Percentiles rank a stretch among this genome's conserved stretches.
Conservation (phyloP, 2,888 invertebrate genomes). For the Spilosoma lubricipeda region DNA sequence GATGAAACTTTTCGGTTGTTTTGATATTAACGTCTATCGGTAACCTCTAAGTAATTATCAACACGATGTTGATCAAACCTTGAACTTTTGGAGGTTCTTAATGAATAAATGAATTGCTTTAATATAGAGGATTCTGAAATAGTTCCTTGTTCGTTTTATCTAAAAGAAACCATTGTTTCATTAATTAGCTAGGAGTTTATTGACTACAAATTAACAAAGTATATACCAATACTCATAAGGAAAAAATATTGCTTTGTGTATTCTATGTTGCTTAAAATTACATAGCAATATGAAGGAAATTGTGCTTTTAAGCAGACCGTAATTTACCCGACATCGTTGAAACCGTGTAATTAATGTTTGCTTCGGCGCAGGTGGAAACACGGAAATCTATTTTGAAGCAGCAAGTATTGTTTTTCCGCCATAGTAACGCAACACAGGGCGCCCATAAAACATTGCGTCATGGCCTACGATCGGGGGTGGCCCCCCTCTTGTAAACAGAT, state of each 20-base stretch:
- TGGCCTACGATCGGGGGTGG: slow-evolving; percentile 68
- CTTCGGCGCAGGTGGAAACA: slow-evolving; percentile 69
- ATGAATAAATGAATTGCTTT: slow-evolving; percentile 25
- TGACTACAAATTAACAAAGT: slow-evolving; percentile 41
- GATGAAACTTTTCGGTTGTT: slow-evolving; percentile 26
- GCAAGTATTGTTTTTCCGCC: slow-evolving; percentile 81
- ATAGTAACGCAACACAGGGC: slow-evolving; percentile 77
- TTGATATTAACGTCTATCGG: slow-evolving; percentile 20
- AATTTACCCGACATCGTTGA: slow-evolving; percentile 52
- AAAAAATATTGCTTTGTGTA: slow-evolving; percentile 35
- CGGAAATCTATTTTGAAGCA: slow-evolving; percentile 81
- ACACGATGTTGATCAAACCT: slow-evolving; percentile 33
- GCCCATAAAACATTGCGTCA: slow-evolving; percentile 83
- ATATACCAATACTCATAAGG: slow-evolving; percentile 10
- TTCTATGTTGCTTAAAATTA: slow-evolving; percentile 30
- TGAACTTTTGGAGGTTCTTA: slow-evolving; percentile 36
- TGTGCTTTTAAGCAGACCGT: slow-evolving; percentile 52
- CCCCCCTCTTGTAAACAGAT: slow-evolving; percentile 83
- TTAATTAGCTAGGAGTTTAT: slow-evolving; percentile 59
- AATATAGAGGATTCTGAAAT: slow-evolving; percentile 38
- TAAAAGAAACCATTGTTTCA: slow-evolving; percentile 53
- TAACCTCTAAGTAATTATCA: slow-evolving; percentile 31
- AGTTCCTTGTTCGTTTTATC: slow-evolving; percentile 53
- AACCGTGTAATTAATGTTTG: slow-evolving; percentile 66
- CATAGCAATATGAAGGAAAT: slow-evolving; percentile 39